These are phyloP conservation scores for Microtus oregoni DNA, from an alignment of 2,113 vertebrate genomes.

Conservation along the genomic window DNA sequence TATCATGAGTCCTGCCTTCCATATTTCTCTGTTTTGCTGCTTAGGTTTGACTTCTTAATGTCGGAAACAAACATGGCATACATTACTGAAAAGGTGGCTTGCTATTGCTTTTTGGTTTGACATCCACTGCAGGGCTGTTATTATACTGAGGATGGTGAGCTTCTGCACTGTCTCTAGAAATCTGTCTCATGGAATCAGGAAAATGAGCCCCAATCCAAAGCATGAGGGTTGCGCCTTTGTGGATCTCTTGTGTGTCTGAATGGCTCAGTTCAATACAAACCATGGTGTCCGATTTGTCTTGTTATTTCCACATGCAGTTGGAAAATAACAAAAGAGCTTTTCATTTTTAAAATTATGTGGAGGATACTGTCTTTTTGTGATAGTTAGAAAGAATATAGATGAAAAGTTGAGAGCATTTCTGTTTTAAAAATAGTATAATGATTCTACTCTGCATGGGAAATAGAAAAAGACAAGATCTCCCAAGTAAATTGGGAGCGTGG, in stretches of 20 bases:
- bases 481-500: no score
- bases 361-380: slow-evolving; percentile 15
- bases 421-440: not conserved
- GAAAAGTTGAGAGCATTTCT: slow-evolving; percentile 12
- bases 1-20: not conserved
- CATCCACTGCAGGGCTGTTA: not conserved
- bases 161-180: slow-evolving; percentile 43
- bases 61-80: not conserved
- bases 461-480: no score
- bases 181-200: not conserved
- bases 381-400: not conserved
- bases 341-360: not conserved
- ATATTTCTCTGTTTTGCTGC: slow-evolving; percentile 36
- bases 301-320: not conserved
- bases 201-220: slow-evolving; percentile 23
- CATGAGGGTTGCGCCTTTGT: not conserved
- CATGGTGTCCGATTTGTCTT: not conserved
- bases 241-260: not conserved
- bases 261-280: not conserved
- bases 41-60: slow-evolving; percentile 39
- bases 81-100: slow-evolving; percentile 5
- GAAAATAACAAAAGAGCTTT: slow-evolving; percentile 27
- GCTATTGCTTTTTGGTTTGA: slow-evolving; percentile 17
- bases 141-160: slow-evolving; percentile 44
- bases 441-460: no score